phyloP scores from a whole-genome alignment of 1,140 invertebrate genomes.

The Apis mellifera region DNA sequence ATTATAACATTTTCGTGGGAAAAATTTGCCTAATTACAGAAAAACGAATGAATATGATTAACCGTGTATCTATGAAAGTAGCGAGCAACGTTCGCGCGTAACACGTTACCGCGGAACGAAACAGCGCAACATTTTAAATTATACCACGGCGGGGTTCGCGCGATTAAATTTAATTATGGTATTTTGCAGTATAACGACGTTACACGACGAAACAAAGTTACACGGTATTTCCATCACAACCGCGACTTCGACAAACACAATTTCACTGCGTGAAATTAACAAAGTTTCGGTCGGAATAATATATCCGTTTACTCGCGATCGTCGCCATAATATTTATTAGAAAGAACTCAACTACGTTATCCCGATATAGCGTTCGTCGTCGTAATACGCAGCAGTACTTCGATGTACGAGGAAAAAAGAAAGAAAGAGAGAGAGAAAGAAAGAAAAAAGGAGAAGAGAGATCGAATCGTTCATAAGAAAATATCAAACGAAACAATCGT shows the following conservation, averaged over 20 bases:
- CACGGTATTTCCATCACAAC: slow-evolving; percentile 29
- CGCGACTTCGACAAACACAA: slow-evolving; percentile 40
- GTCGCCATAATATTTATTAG: slow-evolving; percentile 18
- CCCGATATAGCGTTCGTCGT: no score
- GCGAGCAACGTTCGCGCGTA: neutral
- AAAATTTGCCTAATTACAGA: no score
- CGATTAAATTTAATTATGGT: slow-evolving; percentile 45
- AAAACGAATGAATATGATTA: neutral
- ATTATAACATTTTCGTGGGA: neutral
- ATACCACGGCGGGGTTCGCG: neutral
- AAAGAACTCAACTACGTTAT: no score
- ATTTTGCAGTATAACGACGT: slow-evolving; percentile 28
- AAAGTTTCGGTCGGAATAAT: slow-evolving; percentile 37
- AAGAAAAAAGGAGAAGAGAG: no score
- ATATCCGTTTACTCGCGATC: slow-evolving; percentile 10
- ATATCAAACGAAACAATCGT: no score
- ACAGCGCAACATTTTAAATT: slow-evolving; percentile 23
- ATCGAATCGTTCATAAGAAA: no score
- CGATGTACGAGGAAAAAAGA: no score
- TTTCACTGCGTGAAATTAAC: slow-evolving; percentile 40
- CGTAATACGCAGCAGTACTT: no score
- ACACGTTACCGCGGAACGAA: neutral
- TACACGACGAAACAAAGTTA: slow-evolving; percentile 36
- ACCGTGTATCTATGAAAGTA: neutral
- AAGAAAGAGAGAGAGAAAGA: no score